phyloP scores from a whole-genome alignment of 2,113 vertebrate species.

The Dipodomys spectabilis region DNA sequence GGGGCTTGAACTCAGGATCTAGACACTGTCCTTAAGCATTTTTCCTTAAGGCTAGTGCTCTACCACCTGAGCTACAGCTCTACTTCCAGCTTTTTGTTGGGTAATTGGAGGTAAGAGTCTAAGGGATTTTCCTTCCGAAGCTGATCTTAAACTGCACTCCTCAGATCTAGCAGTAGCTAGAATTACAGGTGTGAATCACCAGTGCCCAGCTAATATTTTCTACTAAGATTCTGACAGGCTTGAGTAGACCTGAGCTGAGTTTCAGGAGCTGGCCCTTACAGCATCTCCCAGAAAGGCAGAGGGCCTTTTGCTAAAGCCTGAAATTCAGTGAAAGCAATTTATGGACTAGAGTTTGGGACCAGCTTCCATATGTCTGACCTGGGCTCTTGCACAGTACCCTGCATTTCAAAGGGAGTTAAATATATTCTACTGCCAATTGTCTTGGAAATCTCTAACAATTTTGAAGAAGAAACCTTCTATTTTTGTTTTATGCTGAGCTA shows the following conservation, averaged over 20 bases:
- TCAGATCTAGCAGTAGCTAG: too few relatives aligned
- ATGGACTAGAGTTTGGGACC: background rate
- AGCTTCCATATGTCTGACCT: background rate
- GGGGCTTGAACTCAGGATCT: too few relatives aligned
- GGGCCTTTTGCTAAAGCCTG: background rate
- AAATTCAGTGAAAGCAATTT: background rate
- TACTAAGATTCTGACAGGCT: background rate
- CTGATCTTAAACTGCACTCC: too few relatives aligned
- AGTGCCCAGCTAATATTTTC: background rate
- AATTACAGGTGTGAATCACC: too few relatives aligned
- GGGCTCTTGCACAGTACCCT: background rate
- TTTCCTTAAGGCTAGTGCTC: too few relatives aligned
- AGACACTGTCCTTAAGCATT: too few relatives aligned
- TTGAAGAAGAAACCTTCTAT: background rate
- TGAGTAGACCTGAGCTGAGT: background rate
- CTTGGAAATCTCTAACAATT: conserved; percentile 11
- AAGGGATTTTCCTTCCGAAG: too few relatives aligned
- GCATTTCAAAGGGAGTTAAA: background rate
- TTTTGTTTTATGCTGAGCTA: background rate
- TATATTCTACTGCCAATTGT: background rate
- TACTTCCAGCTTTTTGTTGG: too few relatives aligned
- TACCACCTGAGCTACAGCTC: too few relatives aligned
- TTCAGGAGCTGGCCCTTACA: background rate
- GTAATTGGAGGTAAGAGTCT: too few relatives aligned
- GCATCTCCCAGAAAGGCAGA: too few relatives aligned